Evolutionary conservation across 2,113 vertebrate genomes (phyloP), one percentile per base, ranked within the genome.

Genomic region (Pyrgilauda ruficollis): DNA sequence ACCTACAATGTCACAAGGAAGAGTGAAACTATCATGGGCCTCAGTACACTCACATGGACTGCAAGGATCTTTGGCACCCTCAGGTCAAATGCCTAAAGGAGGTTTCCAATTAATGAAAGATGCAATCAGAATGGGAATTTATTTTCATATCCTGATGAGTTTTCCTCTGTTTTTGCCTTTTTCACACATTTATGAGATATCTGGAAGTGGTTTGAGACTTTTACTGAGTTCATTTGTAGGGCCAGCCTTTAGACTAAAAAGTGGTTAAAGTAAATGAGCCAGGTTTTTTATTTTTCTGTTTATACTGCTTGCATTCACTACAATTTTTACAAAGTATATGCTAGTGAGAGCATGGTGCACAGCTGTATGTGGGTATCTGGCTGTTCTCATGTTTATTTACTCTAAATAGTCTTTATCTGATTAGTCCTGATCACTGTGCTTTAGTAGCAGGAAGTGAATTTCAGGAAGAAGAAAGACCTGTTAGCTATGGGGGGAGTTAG

Each of bases 391-490:
- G 56, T 78, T 90, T 89, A 24, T 69, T 91, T 86, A 72, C n/a
- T 47, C 47, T 77, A 37, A 74, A 47, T 20, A 52, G 10, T 92
- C 69, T 96, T 94, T 70, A 76, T 87, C 56, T 87, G 87, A 68
- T 75, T 79, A 66, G 43, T 43, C 44, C 53, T 63, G 64, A 77
- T 93, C 24, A 21, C 78, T 97, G 52, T 85, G 52, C 31, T 79
- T 96, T 78, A 92, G 52, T 81, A 79, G 84, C 47, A 94, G 39
- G 58, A 41, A 66, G 59, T 91, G 78, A 89, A 77, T 68, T 92
- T 55, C 64, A 70, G 84, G 93, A 96, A 93, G 59, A 70, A 85
- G 63, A 88, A 56, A 73, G 62, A 73, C 63, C 52, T 86, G 61
- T 58, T 76, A 92, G 33, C 47, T 67, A 17, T 28, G 24, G 24